These are phyloP conservation scores for Heliconius hermathena DNA, from an alignment of 1,140 invertebrate genomes.

Conservation along the genomic window DNA sequence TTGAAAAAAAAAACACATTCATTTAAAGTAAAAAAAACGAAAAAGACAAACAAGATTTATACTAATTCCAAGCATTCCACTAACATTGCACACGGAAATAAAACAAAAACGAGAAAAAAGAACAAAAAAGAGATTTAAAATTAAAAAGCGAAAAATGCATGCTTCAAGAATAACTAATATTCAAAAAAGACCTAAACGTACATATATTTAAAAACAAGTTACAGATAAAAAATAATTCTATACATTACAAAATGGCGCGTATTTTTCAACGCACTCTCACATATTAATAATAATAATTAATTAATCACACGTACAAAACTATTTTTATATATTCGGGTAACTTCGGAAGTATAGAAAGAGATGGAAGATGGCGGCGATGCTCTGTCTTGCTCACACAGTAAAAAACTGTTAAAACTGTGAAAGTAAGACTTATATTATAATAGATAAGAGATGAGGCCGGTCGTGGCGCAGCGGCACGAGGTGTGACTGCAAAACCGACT, in stretches of 20 bases:
- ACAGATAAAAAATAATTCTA: slow-evolving; percentile 11
- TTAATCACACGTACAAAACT: slow-evolving; percentile 36
- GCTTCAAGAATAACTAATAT: slow-evolving; percentile 5
- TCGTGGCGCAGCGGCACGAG: too few species aligned
- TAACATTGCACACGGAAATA: slow-evolving; percentile 18
- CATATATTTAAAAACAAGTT: background rate
- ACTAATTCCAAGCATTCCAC: background rate
- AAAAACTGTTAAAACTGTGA: background rate
- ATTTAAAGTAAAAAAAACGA: background rate
- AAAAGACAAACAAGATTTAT: background rate
- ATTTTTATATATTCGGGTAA: slow-evolving; percentile 39
- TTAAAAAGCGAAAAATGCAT: slow-evolving; percentile 37
- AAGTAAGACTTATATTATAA: too few species aligned
- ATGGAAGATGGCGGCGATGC: background rate
- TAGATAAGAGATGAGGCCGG: background rate
- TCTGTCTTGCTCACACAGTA: background rate
- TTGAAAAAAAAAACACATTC: background rate
- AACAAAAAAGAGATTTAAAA: background rate
- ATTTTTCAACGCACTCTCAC: background rate
- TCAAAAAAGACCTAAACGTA: background rate
- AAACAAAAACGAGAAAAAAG: background rate
- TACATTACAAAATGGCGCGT: slow-evolving; percentile 5
- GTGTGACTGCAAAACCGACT: too few species aligned
- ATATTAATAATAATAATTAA: background rate
- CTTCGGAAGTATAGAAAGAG: slow-evolving; percentile 34